These are phyloP conservation scores for Oncorhynchus nerka DNA, from an alignment of 2,113 vertebrate species.

Conservation along the genomic window DNA sequence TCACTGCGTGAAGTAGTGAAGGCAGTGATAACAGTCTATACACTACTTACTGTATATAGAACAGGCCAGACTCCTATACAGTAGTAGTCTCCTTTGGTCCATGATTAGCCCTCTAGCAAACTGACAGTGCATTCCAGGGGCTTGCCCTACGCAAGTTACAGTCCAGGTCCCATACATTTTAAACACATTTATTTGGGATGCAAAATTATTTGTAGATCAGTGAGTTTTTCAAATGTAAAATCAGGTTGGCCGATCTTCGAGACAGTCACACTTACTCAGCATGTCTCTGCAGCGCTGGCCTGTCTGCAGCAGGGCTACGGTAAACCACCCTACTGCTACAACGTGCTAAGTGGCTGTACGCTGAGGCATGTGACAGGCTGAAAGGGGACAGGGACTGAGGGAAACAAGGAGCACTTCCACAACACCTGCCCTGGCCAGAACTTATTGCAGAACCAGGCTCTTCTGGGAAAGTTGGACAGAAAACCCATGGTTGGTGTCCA, in stretches of 20 bases:
- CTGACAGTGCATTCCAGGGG: not conserved
- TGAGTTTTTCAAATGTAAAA: no score
- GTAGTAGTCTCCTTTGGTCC: not conserved
- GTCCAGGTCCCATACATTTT: no score
- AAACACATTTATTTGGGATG: no score
- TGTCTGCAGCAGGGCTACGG: slow-evolving; percentile 13
- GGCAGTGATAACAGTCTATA: slow-evolving; percentile 36
- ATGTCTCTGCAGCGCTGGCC: no score
- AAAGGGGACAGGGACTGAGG: slow-evolving; percentile 19
- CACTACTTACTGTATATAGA: not conserved
- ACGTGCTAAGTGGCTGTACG: slow-evolving; percentile 37
- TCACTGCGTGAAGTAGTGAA: slow-evolving; percentile 7
- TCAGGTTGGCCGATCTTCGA: no score
- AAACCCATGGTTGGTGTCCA: no score
- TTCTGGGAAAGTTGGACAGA: no score
- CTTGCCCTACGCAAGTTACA: no score
- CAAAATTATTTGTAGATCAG: no score
- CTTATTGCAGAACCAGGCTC: no score
- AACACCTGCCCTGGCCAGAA: not conserved
- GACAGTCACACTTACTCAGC: no score
- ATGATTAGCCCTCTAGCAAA: not conserved
- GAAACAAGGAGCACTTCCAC: slow-evolving; percentile 27
- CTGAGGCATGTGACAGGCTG: slow-evolving; percentile 63
- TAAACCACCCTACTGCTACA: no score
- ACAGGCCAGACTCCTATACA: not conserved